Base-by-base conservation (phyloP, 2,113 vertebrate species). In the Anas platyrhynchos region DNA sequence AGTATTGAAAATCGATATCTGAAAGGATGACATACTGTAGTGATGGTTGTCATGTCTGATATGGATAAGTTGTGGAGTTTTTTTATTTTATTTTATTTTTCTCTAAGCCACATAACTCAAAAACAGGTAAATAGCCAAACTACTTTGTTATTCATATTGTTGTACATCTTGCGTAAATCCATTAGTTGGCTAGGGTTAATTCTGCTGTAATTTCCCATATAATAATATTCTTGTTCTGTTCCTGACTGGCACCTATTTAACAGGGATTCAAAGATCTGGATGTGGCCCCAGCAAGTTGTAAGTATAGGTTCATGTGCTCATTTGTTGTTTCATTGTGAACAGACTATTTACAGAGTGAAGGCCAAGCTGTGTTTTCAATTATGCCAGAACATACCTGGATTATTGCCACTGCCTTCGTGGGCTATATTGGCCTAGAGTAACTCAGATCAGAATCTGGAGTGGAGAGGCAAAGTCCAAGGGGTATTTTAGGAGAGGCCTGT, bases 221-320 rank as follows among this genome's bases (percentile, higher is more conserved):
- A 13, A 15, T 54, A 54, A 11, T 26, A 13, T 68, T 85, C 16
- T 73, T 79, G 13, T 5, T 84, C 54, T 91, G 18, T 11, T 87
- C 78, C 11, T 8, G 23, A 20, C 75, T 89, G 83, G 3, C 20
- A 73, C 31, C 59, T 69, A 16, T 36, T 79, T 67, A 73, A 52
- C 27, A 81, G 27, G 73, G 41, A 54, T 50, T 34, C 7, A 55
- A 52, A 75, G 59, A 41, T 8, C 26, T 79, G 41, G 66, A 71
- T 46, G 10, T 3, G 1, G 16, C 15, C 58, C 6, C 26, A 34
- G 23, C 9, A 27, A 27, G 23, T 7, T 17, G 16, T 27, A 34
- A 83, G 7, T 14, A 7, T 7, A 25, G 7, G 5, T 14, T 80
- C 3, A 13, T 1, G 22, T 0, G 2, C 10, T 75, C 16, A 31